Base-by-base conservation (phyloP, 1,140 invertebrate species). In the Apis florea region DNA sequence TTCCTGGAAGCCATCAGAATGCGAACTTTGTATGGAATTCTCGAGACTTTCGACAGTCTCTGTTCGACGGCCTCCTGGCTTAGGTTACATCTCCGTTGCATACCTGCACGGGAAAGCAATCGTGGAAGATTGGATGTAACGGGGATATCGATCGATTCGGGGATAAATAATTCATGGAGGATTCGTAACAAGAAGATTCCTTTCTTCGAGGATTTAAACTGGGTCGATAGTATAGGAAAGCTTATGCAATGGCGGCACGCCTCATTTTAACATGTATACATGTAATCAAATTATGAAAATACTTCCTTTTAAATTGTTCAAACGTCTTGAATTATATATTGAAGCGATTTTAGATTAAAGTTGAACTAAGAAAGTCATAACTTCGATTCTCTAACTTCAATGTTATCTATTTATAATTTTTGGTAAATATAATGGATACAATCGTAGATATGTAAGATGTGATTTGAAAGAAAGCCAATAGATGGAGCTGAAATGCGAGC, bases 11-110 rank as follows among this genome's bases (percentile, higher is more conserved):
- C 84, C 86, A 73, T 82, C 81, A 73, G 72, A 26, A 67, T 81
- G 83, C 82, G 82, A 88, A 82, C 82, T 86, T 86, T 85, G 26
- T 54, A 24, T 71, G 76, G 85, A 80, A 87, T 85, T 84, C 85
- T 85, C 69, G 79, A 75, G 54, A 83, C 70, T 85, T 75, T 77
- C 59, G 0, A 69, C 85, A 40, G 74, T 70, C 73, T 69, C 84
- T 71, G 66, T 79, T 76, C 53, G 47, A 68, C 53, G 67, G 49
- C 54, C 71, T n/a, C 89, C 15, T 68, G 71, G 79, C 63, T 93
- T 92, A 67, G 87, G 90, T 93, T 93, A 93, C 92, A 91, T 91
- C 90, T 92, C 90, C 91, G 92, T 92, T 92, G 92, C 89, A 82
- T 82, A 77, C 78, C 82, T 79, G 76, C 82, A 74, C 83, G 84